These are phyloP conservation scores for Phrynosoma platyrhinos DNA, from an alignment of 2,113 vertebrate genomes.

Conservation along the genomic window DNA sequence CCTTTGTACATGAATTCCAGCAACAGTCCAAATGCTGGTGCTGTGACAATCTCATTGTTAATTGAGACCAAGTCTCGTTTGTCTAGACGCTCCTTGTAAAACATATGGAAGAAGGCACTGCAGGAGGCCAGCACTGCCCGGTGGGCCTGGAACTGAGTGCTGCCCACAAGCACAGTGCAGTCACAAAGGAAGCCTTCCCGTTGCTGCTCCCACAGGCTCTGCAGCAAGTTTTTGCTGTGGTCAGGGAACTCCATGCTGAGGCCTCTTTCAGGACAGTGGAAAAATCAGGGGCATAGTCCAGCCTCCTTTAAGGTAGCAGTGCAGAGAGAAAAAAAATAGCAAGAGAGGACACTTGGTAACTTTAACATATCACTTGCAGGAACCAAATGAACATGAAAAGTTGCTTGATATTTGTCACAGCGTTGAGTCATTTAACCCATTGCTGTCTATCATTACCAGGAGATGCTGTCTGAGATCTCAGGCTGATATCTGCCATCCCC, in stretches of 20 bases:
- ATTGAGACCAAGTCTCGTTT: constrained; percentile 83
- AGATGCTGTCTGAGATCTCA: too few species aligned
- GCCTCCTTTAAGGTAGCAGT: constrained; percentile 32
- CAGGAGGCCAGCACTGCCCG: constrained; percentile 91
- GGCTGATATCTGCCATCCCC: too few species aligned
- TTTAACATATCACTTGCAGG: background rate
- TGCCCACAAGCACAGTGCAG: constrained; percentile 90
- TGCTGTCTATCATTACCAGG: too few species aligned
- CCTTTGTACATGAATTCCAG: constrained; percentile 96
- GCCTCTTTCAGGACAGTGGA: background rate
- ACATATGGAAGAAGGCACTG: constrained; percentile 95
- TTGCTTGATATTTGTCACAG: too few species aligned
- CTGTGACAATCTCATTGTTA: constrained; percentile 92
- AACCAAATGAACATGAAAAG: too few species aligned
- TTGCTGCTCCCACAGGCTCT: constrained; percentile 87
- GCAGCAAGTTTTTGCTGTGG: constrained; percentile 90
- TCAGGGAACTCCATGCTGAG: constrained; percentile 90
- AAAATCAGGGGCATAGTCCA: background rate
- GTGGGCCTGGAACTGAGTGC: constrained; percentile 87
- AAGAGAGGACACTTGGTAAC: background rate
- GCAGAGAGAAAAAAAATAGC: background rate
- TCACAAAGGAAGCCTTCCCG: constrained; percentile 94
- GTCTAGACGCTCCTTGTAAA: constrained; percentile 87
- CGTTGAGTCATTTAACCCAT: too few species aligned
- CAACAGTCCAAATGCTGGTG: constrained; percentile 88